Evolutionary conservation across 2,888 invertebrate species (phyloP), one percentile per base, ranked within the genome.

Genomic region (Macaria liturata): DNA sequence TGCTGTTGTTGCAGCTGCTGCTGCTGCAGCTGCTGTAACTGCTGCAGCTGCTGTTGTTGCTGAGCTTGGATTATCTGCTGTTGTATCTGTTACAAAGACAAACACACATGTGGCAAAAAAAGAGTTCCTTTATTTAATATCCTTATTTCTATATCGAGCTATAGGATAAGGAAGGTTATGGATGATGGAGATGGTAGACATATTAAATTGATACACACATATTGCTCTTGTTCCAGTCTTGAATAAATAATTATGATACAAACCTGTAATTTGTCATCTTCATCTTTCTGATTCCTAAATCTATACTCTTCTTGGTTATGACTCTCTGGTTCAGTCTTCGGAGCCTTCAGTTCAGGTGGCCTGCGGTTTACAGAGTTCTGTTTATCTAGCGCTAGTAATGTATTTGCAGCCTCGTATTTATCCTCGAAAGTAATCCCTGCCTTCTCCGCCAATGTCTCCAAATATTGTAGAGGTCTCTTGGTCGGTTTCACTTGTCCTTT

Each of bases 341-440:
- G 81, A 49, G 85, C 83, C 69, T 91, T 91, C 3, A 89, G 62
- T 43, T 91, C 90, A 0, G 74, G 76, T n/a, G 85, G 78, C 67
- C 89, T 82, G 61, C 84, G 76, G 59, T 77, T 86, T 60, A 88
- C 86, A 70, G 82, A 93, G 73, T 93, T 94, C 67, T 93, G 93
- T 74, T 94, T 94, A 75, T 95, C 95, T 83, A 95, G 86, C 65
- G 94, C 94, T 70, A 94, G 79, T 72, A 94, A 81, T 57, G 93
- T 94, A 69, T 94, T 94, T 4, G 95, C 94, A 60, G 94, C 94
- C 81, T 95, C 95, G 91, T 95, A 95, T 81, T 95, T 95, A 79
- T 95, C 95, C 77, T 95, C 95, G 74, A 95, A 94, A 20, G 95
- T 95, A 9, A 95, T 95, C 2, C 95, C 95, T 51, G 95, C 95